Evolutionary conservation across 2,797 vertebrate species (phyloP).

Genomic region (Emydoidea blandingii): DNA sequence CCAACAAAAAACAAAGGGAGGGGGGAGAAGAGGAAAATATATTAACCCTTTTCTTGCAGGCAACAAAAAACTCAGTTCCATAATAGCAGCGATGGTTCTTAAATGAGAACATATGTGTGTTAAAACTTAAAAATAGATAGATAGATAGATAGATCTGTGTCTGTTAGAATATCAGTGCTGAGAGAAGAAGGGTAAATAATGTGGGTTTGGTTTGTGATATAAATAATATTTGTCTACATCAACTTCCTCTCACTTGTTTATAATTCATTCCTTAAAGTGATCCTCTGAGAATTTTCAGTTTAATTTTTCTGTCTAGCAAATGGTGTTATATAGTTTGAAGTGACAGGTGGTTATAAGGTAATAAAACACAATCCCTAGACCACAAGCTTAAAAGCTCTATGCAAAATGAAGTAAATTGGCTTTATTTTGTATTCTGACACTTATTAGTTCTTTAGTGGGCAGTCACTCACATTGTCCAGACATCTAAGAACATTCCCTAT

Average conservation of each 20-base stretch:
- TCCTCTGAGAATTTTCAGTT: slow-evolving; percentile 28
- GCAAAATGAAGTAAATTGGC: slow-evolving; percentile 52
- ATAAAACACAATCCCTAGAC: slow-evolving; percentile 42
- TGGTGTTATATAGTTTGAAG: slow-evolving; percentile 17
- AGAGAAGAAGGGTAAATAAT: neutral
- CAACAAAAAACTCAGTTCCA: neutral
- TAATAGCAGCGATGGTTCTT: neutral
- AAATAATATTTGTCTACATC: neutral
- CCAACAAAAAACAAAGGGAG: slow-evolving; percentile 45
- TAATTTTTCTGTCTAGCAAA: slow-evolving; percentile 35
- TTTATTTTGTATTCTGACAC: slow-evolving; percentile 48
- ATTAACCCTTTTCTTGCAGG: neutral
- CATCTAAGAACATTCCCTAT: neutral
- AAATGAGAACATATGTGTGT: slow-evolving; percentile 19
- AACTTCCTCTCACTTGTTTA: neutral
- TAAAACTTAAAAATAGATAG: neutral
- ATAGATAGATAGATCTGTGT: neutral
- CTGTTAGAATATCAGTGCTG: neutral
- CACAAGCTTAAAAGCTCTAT: slow-evolving; percentile 52
- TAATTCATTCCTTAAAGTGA: slow-evolving; percentile 49
- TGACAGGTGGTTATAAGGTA: slow-evolving; percentile 62
- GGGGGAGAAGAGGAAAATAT: neutral
- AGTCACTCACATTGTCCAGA: neutral
- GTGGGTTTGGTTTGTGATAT: neutral
- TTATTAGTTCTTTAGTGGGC: slow-evolving; percentile 21